Base-by-base conservation (phyloP, 2,113 vertebrate species). In the Morone chrysops region DNA sequence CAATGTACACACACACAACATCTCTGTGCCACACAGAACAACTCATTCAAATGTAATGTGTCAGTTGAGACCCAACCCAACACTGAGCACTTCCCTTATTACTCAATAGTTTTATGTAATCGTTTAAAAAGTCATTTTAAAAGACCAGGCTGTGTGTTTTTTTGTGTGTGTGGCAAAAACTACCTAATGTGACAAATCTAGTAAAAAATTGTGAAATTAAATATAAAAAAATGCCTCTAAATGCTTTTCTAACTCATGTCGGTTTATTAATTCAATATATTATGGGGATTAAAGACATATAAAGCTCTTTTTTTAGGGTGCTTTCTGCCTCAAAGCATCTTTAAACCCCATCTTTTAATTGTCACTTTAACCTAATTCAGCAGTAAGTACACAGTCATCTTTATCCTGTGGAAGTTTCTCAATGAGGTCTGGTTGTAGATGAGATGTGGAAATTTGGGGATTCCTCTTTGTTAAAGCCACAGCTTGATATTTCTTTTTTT, bases 21-120 rank as follows among this genome's bases (percentile, higher is more conserved):
- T 38, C 48, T 62, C 17, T 22, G 70, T 66, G 41, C 40, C 80
- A 65, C 62, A 45, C 62, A 47, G 67, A 81, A 57, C 87, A 78
- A 80, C 60, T 89, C 89, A 90, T 88, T 86, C 87, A 74, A 60
- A 86, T 85, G 78, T 5, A 78, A 90, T 84, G 78, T 87, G 85
- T 88, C 91, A 81, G 85, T 88, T 88, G 67, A 72, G 73, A 83
- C 85, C 87, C 85, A 88, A 62, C 83, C 87, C 80, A 73, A 18
- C 77, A 61, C 84, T 31, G 14, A 59, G 65, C 71, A 87, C 84
- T 90, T 91, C 88, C 91, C 73, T 56, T 81, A 90, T 91, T 89
- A 90, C 85, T 82, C 87, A 93, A 89, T 36, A 70, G 7, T 51
- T 87, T 75, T 57, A 38, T 81, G 83, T 59, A 77, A 83, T 71